Conservation (phyloP, 35 echinoderm and acorn worm genomes). For the Heliocidaris tuberculata region DNA sequence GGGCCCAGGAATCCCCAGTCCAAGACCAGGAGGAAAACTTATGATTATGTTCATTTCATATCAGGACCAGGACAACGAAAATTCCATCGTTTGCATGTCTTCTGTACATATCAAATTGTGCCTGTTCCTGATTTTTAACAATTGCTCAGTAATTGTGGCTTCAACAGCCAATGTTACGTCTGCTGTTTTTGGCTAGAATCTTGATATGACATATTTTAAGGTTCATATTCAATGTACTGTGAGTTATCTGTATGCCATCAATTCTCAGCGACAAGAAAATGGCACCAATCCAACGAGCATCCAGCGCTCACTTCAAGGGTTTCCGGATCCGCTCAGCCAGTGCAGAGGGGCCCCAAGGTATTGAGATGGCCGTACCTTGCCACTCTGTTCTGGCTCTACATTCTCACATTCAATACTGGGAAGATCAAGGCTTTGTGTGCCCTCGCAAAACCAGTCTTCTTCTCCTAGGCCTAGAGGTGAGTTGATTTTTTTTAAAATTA, state of each 20-base stretch:
- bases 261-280: slow-evolving; percentile 24
- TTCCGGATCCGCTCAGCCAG: slow-evolving; percentile 55
- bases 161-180: too few relatives aligned
- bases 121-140: too few relatives aligned
- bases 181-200: too few relatives aligned
- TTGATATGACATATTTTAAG: too few relatives aligned
- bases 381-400: slow-evolving; percentile 57
- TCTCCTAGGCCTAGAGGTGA: slow-evolving; percentile 69
- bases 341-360: slow-evolving; percentile 32
- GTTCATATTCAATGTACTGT: too few relatives aligned
- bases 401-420: slow-evolving; percentile 75
- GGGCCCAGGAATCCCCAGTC: too few relatives aligned
- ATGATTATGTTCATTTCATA: too few relatives aligned
- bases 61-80: too few relatives aligned
- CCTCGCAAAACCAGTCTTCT: slow-evolving; percentile 79
- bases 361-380: slow-evolving; percentile 50
- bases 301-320: slow-evolving; percentile 44
- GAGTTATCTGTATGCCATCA: not conserved
- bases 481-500: not conserved
- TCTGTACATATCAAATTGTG: too few relatives aligned
- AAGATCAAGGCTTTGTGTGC: slow-evolving; percentile 84
- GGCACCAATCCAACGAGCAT: slow-evolving; percentile 27
- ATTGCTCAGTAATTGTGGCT: too few relatives aligned
- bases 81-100: too few relatives aligned
- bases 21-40: too few relatives aligned